These are phyloP conservation scores for Podotricha telesiphe DNA, from an alignment of 2,888 invertebrate species.

Conservation along the genomic window DNA sequence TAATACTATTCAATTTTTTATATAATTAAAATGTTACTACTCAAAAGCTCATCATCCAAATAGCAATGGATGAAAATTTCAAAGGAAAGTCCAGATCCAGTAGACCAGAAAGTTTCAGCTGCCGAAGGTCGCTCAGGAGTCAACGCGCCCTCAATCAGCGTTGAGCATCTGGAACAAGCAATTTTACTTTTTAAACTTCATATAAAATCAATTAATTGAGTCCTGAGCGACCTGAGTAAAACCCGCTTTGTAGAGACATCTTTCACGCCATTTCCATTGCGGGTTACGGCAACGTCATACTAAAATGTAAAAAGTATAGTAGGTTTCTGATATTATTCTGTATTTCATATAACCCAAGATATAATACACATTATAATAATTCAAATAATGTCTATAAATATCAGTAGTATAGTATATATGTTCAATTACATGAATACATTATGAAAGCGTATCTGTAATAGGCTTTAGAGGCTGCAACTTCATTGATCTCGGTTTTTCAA, in stretches of 20 bases:
- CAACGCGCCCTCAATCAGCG: slow-evolving; percentile 78
- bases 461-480: background rate
- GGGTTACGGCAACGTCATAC: background rate
- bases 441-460: background rate
- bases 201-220: slow-evolving; percentile 56
- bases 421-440: background rate
- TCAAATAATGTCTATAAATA: background rate
- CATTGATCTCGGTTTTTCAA: background rate
- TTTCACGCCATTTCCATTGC: background rate
- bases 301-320: slow-evolving; percentile 22
- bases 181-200: slow-evolving; percentile 70
- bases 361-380: background rate
- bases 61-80: background rate
- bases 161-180: slow-evolving; percentile 82
- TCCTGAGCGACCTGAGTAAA: slow-evolving; percentile 78
- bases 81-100: slow-evolving; percentile 26
- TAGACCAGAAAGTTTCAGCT: slow-evolving; percentile 34
- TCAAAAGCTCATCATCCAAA: background rate
- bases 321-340: too few relatives aligned
- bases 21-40: slow-evolving; percentile 6
- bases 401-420: background rate
- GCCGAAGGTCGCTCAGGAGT: slow-evolving; percentile 77
- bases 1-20: background rate
- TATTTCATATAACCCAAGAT: too few relatives aligned
- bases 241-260: slow-evolving; percentile 39